Evolutionary conservation across 2,888 invertebrate species (phyloP), one percentile per base, ranked within the genome.

Genomic region (Margaritifera margaritifera): DNA sequence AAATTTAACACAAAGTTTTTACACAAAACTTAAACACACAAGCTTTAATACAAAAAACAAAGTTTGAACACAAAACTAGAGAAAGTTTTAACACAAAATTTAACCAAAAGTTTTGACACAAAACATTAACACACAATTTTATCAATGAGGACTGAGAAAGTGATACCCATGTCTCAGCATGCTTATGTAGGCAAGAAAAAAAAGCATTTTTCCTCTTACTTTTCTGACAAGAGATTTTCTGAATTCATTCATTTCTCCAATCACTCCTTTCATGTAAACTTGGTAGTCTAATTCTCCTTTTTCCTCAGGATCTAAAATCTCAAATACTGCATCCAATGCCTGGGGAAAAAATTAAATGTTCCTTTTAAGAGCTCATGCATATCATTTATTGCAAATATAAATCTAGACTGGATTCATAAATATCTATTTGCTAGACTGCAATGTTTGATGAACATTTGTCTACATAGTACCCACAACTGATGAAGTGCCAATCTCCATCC

Each of bases 211-310:
- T 22, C 11, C 19, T 56, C 22, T 24, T 75, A 88, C 89, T 84
- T 88, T 89, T 71, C 85, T 80, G 63, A 89, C 87, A n/a, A 87
- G 78, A 51, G 80, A 69, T 72, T 88, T 88, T 25, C 89, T 74
- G 42, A 78, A 78, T 70, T 89, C 89, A 52, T 81, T 81, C 89
- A 89, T 89, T 62, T 84, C 82, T 6, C 88, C 89, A 15, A 89
- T 71, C 25, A 87, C 83, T 19, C 81, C 80, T 59, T 83, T 74
- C 83, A 88, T 83, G 76, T 87, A 89, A 25, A 83, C 78, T 27
- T 80, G 80, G 69, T 89, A 88, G 65, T 86, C 86, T 57, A 88
- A 62, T 53, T 83, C 77, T 53, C 87, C 84, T 42, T 69, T 79
- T 25, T 82, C 81, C 2, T 85, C 83, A 8, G 74, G 71, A 69